Base-by-base conservation (phyloP, 1,140 invertebrate species). In the Ceratina calcarata region DNA sequence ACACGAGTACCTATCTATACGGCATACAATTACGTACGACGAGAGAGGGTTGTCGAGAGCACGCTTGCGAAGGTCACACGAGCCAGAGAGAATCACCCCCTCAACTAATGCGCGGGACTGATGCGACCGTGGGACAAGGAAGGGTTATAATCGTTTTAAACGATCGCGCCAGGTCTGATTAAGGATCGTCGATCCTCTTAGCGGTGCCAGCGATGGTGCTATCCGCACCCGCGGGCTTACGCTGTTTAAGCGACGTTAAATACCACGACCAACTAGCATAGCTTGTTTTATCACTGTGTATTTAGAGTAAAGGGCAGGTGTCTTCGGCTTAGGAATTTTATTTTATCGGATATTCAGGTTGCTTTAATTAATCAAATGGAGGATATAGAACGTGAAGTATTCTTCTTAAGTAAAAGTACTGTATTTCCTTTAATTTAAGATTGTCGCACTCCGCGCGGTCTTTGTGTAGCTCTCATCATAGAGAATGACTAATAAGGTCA, bases 11-110 rank as follows among this genome's bases (percentile, higher is more conserved):
- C 53, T 55, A 55, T 73, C 79, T 68, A 85, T 83, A 32, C 79
- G 71, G 24, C 76, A 80, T 74, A 74, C 77, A 85, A 86, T 85
- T 85, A 32, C 27, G 27, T 32, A 32, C 27, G 27, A 88, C 78
- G 60, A 57, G 55, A 78, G 45, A 60, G 66, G 61, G 62, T n/a
- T 57, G 60, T 45, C 37, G 37, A 45, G 37, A 78, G 57, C 71
- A 74, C 64, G 67, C 20, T 69, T 57, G 67, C 37, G 58, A 49
- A 69, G 70, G 72, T 68, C 60, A 67, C 55, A 66, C 62, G 32
- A 20, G 32, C 20, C 32, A 82, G 62, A 81, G 78, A 82, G 75
- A 78, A 18, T 22, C 16, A 0, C 24, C 22, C 18, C 18, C 18
- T 37, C 76, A 15, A 45, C 32, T 78, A 78, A 64, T 37, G 69